phyloP scores from a whole-genome alignment of 2,797 vertebrate species.

The Sebastes oblongus region DNA sequence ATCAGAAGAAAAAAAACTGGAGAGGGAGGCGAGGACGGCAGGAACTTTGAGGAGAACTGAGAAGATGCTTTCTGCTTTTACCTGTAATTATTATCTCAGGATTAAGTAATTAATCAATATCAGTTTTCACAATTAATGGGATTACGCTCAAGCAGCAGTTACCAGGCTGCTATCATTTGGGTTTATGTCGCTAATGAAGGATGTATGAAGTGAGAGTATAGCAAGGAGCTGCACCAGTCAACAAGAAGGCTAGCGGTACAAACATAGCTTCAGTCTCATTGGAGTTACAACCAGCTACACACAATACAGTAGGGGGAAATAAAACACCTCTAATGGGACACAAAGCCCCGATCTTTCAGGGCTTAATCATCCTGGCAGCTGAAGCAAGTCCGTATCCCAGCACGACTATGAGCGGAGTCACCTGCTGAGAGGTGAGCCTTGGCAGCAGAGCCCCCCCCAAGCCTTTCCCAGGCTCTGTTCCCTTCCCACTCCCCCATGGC shows the following conservation, averaged over 20 bases:
- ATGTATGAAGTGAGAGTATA: neutral
- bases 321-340: constrained; percentile 36
- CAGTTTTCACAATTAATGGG: neutral
- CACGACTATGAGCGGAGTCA: constrained; percentile 69
- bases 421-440: constrained; percentile 93
- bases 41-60: constrained; percentile 18
- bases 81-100: neutral
- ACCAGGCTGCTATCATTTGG: neutral
- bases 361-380: constrained; percentile 84
- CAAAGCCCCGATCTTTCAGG: constrained; percentile 51
- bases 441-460: constrained; percentile 79
- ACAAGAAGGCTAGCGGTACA: neutral
- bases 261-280: neutral
- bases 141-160: neutral
- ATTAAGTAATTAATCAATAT: neutral
- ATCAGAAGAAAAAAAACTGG: constrained; percentile 1
- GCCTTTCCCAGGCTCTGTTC: constrained; percentile 89
- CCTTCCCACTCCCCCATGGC: constrained; percentile 88
- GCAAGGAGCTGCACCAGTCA: neutral
- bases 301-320: constrained; percentile 40
- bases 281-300: constrained; percentile 2
- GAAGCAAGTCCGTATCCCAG: constrained; percentile 71
- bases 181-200: neutral
- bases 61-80: constrained; percentile 1
- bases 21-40: neutral